phyloP scores from a whole-genome alignment of 2,797 vertebrate species.

The Rhinichthys osculus region DNA sequence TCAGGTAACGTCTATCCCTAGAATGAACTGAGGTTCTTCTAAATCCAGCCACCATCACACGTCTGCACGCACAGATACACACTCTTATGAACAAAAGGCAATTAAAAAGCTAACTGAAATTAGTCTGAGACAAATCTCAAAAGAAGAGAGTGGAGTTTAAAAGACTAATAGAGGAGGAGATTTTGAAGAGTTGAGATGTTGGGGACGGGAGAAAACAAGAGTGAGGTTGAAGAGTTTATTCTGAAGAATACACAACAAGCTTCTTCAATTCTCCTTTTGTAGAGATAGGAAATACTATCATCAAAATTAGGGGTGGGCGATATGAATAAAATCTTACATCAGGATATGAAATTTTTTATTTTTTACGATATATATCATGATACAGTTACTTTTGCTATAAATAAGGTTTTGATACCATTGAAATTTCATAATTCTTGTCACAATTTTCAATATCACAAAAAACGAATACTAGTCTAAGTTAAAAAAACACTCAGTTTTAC shows the following conservation, averaged over 20 bases:
- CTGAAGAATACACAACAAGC: conserved; percentile 28
- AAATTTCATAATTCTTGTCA: too few relatives aligned
- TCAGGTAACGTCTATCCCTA: conserved; percentile 40
- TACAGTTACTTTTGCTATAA: too few relatives aligned
- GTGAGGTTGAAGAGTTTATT: conserved; percentile 18
- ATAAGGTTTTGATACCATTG: too few relatives aligned
- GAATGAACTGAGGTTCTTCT: conserved; percentile 42
- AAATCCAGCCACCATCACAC: conserved; percentile 30
- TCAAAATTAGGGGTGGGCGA: background rate
- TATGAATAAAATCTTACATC: too few relatives aligned
- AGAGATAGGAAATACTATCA: conserved; percentile 40
- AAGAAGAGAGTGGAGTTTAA: background rate
- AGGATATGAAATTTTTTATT: too few relatives aligned
- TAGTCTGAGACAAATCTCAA: conserved; percentile 33
- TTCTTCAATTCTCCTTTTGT: conserved; percentile 25
- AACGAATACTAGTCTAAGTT: too few relatives aligned
- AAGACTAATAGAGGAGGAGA: conserved; percentile 12
- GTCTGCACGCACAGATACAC: conserved; percentile 21
- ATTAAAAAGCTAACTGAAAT: conserved; percentile 34
- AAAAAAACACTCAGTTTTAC: too few relatives aligned
- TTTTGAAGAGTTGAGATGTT: background rate
- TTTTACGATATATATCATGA: too few relatives aligned
- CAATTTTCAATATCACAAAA: too few relatives aligned
- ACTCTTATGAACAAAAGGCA: conserved; percentile 25
- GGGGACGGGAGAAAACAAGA: background rate